Percentiles rank a stretch among this genome's conserved stretches.
phyloP scores from a whole-genome alignment of 2,113 vertebrate genomes.

The Heteronetta atricapilla region DNA sequence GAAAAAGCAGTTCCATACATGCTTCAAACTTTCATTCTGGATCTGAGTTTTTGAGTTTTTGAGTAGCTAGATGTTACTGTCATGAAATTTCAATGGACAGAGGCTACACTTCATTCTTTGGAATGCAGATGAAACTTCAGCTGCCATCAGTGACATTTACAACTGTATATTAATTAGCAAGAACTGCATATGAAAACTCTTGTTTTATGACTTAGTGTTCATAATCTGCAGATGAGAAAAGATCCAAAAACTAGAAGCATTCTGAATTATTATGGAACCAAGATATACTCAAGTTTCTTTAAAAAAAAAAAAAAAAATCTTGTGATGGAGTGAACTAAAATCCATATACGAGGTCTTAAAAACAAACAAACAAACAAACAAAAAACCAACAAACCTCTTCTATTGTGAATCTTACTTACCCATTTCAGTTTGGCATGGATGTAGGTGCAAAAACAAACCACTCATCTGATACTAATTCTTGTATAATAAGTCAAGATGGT shows the following conservation, averaged over 20 bases:
- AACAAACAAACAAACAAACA: background rate
- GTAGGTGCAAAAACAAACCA: conserved; percentile 20
- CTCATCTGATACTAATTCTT: conserved; percentile 38
- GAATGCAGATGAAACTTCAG: background rate
- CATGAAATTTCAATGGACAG: background rate
- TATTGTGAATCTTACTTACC: background rate
- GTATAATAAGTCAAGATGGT: conserved; percentile 52
- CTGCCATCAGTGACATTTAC: background rate
- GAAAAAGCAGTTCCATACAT: background rate
- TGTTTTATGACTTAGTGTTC: background rate
- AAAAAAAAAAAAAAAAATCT: too few species aligned
- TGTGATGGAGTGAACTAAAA: background rate
- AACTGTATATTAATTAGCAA: background rate
- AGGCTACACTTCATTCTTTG: background rate
- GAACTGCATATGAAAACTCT: background rate
- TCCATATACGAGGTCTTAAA: background rate
- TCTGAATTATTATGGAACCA: background rate
- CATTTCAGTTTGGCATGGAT: background rate
- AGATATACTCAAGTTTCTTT: background rate
- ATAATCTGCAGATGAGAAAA: background rate
- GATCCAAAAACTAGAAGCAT: background rate
- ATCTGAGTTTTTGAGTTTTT: background rate
- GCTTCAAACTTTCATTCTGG: background rate
- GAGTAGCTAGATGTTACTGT: background rate
- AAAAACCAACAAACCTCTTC: background rate